These are phyloP conservation scores for Pollimyrus isidori DNA, from an alignment of 2,113 vertebrate species.

Conservation along the genomic window DNA sequence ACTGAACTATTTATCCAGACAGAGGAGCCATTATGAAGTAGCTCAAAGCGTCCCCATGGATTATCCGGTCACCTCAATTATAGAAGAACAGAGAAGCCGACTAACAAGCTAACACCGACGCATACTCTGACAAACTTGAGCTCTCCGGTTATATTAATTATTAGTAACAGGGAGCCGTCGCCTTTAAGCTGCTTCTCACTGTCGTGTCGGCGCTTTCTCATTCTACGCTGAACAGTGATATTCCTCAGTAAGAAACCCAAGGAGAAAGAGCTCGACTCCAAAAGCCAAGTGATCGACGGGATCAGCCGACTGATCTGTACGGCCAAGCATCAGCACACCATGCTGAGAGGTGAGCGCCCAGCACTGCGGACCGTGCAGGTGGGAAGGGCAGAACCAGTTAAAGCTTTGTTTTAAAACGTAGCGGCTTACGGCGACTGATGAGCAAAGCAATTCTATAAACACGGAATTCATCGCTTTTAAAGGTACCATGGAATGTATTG, in stretches of 20 bases:
- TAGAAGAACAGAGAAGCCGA: neutral
- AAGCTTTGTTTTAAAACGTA: neutral
- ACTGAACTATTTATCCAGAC: neutral
- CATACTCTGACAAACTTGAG: neutral
- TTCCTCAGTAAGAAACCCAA: conserved; percentile 79
- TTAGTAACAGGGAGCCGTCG: neutral
- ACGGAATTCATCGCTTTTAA: neutral
- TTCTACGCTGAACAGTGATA: conserved; percentile 56
- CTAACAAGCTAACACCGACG: neutral
- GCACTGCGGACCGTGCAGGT: neutral
- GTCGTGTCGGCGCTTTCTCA: neutral
- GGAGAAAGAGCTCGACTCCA: conserved; percentile 74
- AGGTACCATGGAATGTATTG: neutral
- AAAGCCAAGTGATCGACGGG: conserved; percentile 75
- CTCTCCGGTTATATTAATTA: neutral
- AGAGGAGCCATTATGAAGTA: neutral
- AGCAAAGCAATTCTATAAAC: neutral
- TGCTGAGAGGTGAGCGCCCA: conserved; percentile 57
- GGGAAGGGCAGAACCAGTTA: neutral
- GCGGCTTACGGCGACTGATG: neutral
- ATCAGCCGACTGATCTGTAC: conserved; percentile 80
- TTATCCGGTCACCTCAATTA: neutral
- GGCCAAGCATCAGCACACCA: conserved; percentile 77
- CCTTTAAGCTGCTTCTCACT: neutral
- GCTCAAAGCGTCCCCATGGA: neutral